These are phyloP conservation scores for Drosophila parabipectinata DNA, from an alignment of 1,140 invertebrate species.

Conservation along the genomic window DNA sequence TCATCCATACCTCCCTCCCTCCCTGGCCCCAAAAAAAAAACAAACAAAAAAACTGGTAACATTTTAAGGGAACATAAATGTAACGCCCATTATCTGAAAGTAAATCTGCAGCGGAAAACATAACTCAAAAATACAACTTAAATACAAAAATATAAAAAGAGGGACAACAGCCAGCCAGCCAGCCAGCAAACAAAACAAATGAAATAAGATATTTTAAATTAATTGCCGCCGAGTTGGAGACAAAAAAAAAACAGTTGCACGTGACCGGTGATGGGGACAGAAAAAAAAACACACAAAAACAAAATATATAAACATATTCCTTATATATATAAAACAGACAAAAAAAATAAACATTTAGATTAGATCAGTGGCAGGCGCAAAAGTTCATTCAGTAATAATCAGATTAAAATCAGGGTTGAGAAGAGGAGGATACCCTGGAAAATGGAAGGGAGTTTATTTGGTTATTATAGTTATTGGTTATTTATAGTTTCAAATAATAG, in stretches of 20 bases:
- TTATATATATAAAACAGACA: conserved; percentile 15
- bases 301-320: conserved; percentile 21
- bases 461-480: no score
- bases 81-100: conserved; percentile 72
- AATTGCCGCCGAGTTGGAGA: conserved; percentile 54
- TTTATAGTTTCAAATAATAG: no score
- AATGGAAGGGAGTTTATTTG: not conserved
- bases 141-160: conserved; percentile 62
- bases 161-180: conserved; percentile 28
- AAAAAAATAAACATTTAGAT: conserved; percentile 73
- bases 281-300: conserved; percentile 15
- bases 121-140: conserved; percentile 70
- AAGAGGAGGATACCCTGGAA: conserved; percentile 13
- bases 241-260: conserved; percentile 61
- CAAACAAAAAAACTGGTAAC: conserved; percentile 22
- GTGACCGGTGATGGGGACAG: conserved; percentile 46
- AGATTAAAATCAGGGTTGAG: conserved; percentile 19
- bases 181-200: conserved; percentile 62
- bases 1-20: not conserved
- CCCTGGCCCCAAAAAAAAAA: not conserved
- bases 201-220: conserved; percentile 81
- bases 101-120: conserved; percentile 79
- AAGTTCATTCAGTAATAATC: conserved; percentile 65
- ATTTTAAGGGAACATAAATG: conserved; percentile 71
- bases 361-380: conserved; percentile 64